Percentiles rank a stretch among this genome's conserved stretches.
phyloP scores from a whole-genome alignment of 2,888 invertebrate species.

The Phlogophora meticulosa region DNA sequence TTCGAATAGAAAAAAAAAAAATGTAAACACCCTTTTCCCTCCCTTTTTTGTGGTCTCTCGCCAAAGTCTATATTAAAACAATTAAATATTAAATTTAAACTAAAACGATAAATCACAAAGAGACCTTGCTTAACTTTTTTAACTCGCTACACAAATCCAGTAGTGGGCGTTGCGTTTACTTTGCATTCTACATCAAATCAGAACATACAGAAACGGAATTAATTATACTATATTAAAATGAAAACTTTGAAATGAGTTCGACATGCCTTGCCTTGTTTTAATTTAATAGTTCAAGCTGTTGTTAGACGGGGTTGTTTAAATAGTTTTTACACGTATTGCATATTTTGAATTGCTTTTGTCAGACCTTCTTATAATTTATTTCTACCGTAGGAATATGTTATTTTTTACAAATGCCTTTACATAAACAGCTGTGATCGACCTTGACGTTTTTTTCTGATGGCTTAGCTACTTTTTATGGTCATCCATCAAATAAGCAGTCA shows the following conservation, averaged over 20 bases:
- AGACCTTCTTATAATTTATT: background rate
- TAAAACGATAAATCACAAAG: constrained; percentile 25
- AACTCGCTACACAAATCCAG: constrained; percentile 28
- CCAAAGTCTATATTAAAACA: constrained; percentile 14
- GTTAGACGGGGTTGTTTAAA: constrained; percentile 49
- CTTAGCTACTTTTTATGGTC: background rate
- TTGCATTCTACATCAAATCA: constrained; percentile 59
- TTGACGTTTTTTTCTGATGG: background rate
- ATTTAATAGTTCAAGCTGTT: constrained; percentile 61
- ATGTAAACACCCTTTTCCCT: background rate
- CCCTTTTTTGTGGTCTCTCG: background rate
- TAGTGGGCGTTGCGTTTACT: constrained; percentile 50
- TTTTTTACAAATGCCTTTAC: background rate
- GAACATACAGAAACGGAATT: constrained; percentile 72
- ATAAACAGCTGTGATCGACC: background rate
- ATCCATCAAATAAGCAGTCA: background rate
- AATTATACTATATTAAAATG: constrained; percentile 75
- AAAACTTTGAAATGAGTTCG: constrained; percentile 72
- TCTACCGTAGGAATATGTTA: background rate
- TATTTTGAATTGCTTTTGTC: constrained; percentile 39
- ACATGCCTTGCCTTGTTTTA: constrained; percentile 63
- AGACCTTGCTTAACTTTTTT: background rate
- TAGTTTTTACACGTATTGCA: constrained; percentile 24
- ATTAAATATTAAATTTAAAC: constrained; percentile 42
- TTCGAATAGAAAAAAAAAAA: too few relatives aligned